These are phyloP conservation scores for Tethea ocularis DNA, from an alignment of 2,888 invertebrate genomes.

Conservation along the genomic window DNA sequence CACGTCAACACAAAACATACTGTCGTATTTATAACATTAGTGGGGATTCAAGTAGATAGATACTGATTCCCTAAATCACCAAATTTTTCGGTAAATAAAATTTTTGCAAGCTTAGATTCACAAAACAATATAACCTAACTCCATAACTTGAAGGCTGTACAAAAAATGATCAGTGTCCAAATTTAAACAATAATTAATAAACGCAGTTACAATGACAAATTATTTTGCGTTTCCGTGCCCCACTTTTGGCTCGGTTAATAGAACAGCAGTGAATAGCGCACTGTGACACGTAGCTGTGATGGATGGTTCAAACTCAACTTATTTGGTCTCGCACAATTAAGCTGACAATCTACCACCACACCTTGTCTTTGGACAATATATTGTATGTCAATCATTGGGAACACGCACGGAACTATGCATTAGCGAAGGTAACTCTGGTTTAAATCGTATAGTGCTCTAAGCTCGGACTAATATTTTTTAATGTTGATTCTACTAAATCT, in stretches of 20 bases:
- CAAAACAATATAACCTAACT: background rate
- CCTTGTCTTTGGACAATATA: slow-evolving; percentile 72
- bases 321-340: slow-evolving; percentile 70
- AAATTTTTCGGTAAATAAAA: no score
- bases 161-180: slow-evolving; percentile 13
- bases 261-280: slow-evolving; percentile 55
- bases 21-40: no score
- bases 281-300: slow-evolving; percentile 64
- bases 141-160: background rate
- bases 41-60: no score
- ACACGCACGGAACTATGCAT: slow-evolving; percentile 63
- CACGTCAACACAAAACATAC: no score
- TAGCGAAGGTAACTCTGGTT: slow-evolving; percentile 21
- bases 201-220: slow-evolving; percentile 60
- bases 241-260: slow-evolving; percentile 64
- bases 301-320: slow-evolving; percentile 63
- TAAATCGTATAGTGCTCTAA: background rate
- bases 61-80: no score
- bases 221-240: slow-evolving; percentile 56
- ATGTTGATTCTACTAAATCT: background rate
- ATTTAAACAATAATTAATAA: slow-evolving; percentile 34
- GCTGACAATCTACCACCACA: slow-evolving; percentile 68
- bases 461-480: background rate
- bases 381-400: slow-evolving; percentile 72
- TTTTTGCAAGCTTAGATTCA: no score